Percentiles rank a stretch among this genome's conserved stretches.
These are phyloP conservation scores for Crambe crambe DNA, from an alignment of 37 sponge, comb jelly and placozoan genomes.

Conservation along the genomic window DNA sequence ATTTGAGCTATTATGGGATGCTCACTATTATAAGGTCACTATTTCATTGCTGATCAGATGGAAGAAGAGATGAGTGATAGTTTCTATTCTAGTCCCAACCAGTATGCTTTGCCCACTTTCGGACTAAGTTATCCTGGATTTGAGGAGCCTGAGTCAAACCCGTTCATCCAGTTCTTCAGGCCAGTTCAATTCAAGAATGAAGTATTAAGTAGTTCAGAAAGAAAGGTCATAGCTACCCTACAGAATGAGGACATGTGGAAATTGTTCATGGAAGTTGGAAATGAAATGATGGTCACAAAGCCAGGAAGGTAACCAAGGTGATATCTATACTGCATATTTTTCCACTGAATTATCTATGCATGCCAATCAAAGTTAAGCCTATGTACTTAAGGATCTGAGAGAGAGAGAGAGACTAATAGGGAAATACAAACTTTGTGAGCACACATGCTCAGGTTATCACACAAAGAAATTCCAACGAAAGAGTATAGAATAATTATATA, in stretches of 20 bases:
- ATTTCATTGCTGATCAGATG: too few relatives aligned
- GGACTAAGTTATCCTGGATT: not conserved
- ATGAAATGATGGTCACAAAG: slow-evolving; percentile 85
- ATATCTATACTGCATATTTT: too few relatives aligned
- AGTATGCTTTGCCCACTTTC: not conserved
- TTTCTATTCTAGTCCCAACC: not conserved
- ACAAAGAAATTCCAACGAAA: too few relatives aligned
- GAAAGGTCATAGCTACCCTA: slow-evolving; percentile 16
- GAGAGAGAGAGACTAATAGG: too few relatives aligned
- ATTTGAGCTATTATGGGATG: too few relatives aligned
- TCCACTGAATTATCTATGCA: too few relatives aligned
- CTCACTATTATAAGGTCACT: too few relatives aligned
- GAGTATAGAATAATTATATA: too few relatives aligned
- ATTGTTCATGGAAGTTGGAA: slow-evolving; percentile 49
- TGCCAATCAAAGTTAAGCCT: too few relatives aligned
- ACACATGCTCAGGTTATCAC: too few relatives aligned
- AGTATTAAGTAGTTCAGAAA: not conserved
- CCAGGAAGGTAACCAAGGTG: slow-evolving; percentile 69
- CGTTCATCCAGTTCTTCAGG: not conserved
- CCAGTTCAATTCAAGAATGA: not conserved
- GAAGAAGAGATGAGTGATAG: not conserved
- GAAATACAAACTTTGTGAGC: too few relatives aligned
- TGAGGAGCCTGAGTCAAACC: not conserved
- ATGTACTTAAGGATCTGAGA: too few relatives aligned
- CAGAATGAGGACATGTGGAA: slow-evolving; percentile 56